Base-by-base conservation (phyloP, 1,140 invertebrate genomes). In the Oryctes rhinoceros region DNA sequence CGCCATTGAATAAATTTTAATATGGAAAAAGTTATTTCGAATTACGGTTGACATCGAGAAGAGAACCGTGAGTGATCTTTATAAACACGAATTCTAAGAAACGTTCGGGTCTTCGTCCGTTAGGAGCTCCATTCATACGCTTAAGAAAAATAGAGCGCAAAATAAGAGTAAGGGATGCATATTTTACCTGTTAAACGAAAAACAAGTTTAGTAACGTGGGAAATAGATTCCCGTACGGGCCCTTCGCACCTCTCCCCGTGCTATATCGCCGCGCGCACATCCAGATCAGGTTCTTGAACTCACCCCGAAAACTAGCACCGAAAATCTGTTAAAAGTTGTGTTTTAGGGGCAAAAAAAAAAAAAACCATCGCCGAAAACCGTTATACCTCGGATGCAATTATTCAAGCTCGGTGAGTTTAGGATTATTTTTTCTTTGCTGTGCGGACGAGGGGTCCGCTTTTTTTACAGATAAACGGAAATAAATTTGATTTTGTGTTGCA, bases 181-280 rank as follows among this genome's bases (percentile, higher is more conserved):
- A 78, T 78, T 78, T 78, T 78, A 78, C 77, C 77, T 78, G 77
- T 78, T 59, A 59, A 53, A 59, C 49, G 77, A 59, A 78, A 78
- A 78, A 78, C 77, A 78, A 78, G 77, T 78, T 59, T 59, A 49
- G 30, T 49, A 59, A 78, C 77, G 77, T 78, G 77, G 77, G 77
- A 78, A 78, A 78, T 53, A 59, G 30, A 59, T 78, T 78, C 77
- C 24, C 35, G 20, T 13, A 78, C 49, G 77, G 77, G 77, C 39
- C 77, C 65, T 30, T 37, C 65, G 65, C 20, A 20, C 53, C 15
- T 20, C 53, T 62, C 53, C 53, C 13, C 53, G 35, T 13, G 24
- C 35, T 35, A 37, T 71, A 37, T 20, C 20, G 65, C 35, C 15
- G 65, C 35, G 65, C 20, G 65, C 65, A 30, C 24, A 71, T 71